Conservation (phyloP, 30 jellyfish, hydroid and myxozoan species). For the Aurelia coerulea region DNA sequence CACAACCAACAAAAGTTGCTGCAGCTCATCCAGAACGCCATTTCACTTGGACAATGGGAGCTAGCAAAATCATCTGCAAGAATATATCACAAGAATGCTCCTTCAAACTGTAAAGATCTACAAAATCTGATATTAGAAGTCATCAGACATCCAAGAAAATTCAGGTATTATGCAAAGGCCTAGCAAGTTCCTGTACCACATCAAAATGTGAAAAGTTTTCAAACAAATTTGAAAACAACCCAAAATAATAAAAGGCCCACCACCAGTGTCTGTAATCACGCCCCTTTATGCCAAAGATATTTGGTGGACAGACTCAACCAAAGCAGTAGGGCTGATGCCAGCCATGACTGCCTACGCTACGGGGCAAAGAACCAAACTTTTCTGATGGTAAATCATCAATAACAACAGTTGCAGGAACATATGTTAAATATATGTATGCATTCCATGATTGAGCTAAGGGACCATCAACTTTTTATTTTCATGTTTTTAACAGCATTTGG, state of each 20-base stretch:
- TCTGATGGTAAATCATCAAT: too few relatives aligned
- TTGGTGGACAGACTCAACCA: too few relatives aligned
- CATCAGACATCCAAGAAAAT: slow-evolving; percentile 54
- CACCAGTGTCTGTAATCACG: too few relatives aligned
- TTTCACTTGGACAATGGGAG: slow-evolving; percentile 80
- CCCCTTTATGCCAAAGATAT: too few relatives aligned
- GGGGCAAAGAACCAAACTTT: too few relatives aligned
- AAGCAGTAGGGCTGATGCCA: too few relatives aligned
- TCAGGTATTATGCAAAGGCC: slow-evolving; percentile 28
- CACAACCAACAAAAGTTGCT: slow-evolving; percentile 3
- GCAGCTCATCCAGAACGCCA: slow-evolving; percentile 43
- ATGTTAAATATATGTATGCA: too few relatives aligned
- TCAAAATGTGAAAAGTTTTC: not conserved
- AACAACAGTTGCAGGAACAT: too few relatives aligned
- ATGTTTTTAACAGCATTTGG: too few relatives aligned
- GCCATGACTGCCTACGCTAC: too few relatives aligned
- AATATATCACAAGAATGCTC: slow-evolving; percentile 5
- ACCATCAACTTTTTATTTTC: too few relatives aligned
- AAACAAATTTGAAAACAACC: not conserved
- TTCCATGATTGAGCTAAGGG: too few relatives aligned
- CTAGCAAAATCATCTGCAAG: slow-evolving; percentile 61
- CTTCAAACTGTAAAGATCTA: not conserved
- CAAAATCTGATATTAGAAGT: slow-evolving; percentile 30
- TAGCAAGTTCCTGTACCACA: not conserved
- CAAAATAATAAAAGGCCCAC: not conserved